Percentiles rank a stretch among this genome's conserved stretches.
phyloP scores from a whole-genome alignment of 2,797 vertebrate species.

The Hydrophis major region DNA sequence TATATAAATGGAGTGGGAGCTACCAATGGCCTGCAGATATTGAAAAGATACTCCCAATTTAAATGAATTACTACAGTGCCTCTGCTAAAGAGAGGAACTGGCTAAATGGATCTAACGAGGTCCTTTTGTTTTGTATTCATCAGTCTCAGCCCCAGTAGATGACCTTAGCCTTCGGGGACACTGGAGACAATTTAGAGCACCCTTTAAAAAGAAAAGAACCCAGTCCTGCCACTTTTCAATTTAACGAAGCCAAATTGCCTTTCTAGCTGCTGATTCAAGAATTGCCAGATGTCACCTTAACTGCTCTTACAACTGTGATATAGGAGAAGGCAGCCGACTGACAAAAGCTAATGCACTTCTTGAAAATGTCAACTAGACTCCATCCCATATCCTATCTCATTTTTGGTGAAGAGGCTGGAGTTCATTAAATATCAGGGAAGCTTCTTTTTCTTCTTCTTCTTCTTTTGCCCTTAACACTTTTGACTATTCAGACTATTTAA shows the following conservation, averaged over 20 bases:
- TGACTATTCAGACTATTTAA: background rate
- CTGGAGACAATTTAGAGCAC: constrained; percentile 4
- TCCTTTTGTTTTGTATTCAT: background rate
- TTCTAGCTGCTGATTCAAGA: background rate
- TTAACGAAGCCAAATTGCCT: background rate
- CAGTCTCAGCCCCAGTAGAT: background rate
- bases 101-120: constrained; percentile 7
- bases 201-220: background rate
- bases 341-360: background rate
- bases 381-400: background rate
- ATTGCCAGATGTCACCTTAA: background rate
- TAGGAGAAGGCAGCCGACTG: background rate
- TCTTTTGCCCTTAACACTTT: background rate
- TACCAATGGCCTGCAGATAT: background rate
- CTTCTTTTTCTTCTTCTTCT: too few species aligned
- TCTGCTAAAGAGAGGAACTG: background rate
- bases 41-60: constrained; percentile 21
- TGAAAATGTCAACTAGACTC: constrained; percentile 5
- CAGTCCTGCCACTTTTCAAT: background rate
- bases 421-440: background rate
- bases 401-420: background rate
- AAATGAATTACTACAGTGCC: constrained; percentile 4
- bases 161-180: background rate
- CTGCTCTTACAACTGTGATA: background rate
- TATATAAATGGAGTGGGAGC: constrained; percentile 4